Conservation (phyloP, 1,140 invertebrate species). For the Caenorhabditis inopinata region DNA sequence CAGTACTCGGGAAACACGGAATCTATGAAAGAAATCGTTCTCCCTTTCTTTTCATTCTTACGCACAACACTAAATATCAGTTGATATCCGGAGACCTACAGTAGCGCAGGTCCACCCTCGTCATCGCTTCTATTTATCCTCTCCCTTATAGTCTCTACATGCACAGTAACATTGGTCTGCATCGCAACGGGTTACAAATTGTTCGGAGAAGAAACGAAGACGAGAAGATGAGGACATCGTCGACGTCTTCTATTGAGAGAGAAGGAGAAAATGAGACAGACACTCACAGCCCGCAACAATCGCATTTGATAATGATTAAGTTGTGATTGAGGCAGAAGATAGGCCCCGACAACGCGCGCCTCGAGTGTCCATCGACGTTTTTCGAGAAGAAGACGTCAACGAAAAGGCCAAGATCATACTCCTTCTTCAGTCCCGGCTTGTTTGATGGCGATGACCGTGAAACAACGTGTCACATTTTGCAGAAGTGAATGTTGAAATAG, state of each 20-base stretch:
- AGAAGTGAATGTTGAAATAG: background rate
- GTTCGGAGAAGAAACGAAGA: background rate
- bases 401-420: background rate
- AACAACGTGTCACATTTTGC: constrained; percentile 27
- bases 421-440: background rate
- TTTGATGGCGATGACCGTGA: background rate
- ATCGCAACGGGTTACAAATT: constrained; percentile 30
- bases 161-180: constrained; percentile 18
- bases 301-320: constrained; percentile 21
- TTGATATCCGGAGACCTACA: constrained; percentile 1
- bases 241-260: too few species aligned
- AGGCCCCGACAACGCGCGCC: background rate
- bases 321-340: constrained; percentile 34
- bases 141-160: background rate
- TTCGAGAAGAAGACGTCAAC: background rate
- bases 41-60: background rate
- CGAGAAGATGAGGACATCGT: background rate
- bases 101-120: background rate
- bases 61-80: constrained; percentile 9
- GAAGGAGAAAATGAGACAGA: background rate
- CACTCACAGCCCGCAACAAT: constrained; percentile 2
- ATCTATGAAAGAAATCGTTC: background rate
- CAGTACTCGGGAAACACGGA: background rate
- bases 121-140: background rate
- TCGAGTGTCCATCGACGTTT: background rate